phyloP scores from a whole-genome alignment of 2,113 vertebrate species.

The Meleagris gallopavo region DNA sequence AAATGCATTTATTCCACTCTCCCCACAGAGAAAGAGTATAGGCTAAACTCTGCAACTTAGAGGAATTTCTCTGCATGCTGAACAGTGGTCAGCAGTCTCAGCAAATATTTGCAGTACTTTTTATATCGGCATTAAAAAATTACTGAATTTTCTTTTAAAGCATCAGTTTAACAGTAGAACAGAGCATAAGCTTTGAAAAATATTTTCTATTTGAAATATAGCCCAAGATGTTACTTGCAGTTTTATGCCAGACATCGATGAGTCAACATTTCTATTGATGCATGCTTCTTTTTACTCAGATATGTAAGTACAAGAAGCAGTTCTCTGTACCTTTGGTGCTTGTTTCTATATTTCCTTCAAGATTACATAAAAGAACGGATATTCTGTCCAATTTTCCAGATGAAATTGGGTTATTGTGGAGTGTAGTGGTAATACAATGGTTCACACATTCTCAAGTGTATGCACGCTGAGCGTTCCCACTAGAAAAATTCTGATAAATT shows the following conservation, averaged over 20 bases:
- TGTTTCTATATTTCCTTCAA: not conserved
- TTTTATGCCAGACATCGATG: not conserved
- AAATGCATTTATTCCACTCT: fast-evolving
- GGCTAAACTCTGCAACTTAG: not conserved
- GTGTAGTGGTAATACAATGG: not conserved
- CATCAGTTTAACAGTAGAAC: not conserved
- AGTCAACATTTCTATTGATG: not conserved
- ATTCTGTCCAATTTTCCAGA: not conserved
- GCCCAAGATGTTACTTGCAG: not conserved
- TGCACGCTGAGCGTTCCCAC: not conserved
- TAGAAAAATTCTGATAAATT: not conserved
- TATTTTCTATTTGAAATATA: not conserved
- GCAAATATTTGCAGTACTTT: not conserved
- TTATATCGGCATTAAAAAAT: not conserved
- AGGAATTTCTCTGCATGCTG: not conserved
- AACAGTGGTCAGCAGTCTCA: not conserved
- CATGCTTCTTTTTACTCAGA: not conserved
- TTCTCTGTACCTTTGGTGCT: not conserved
- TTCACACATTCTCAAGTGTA: not conserved
- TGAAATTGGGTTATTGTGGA: not conserved
- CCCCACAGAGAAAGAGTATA: not conserved
- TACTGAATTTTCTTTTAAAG: not conserved
- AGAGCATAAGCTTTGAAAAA: not conserved
- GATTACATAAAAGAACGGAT: not conserved
- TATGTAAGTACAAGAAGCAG: not conserved